phyloP scores from a whole-genome alignment of 23 tunicate species.

The Styela clava region DNA sequence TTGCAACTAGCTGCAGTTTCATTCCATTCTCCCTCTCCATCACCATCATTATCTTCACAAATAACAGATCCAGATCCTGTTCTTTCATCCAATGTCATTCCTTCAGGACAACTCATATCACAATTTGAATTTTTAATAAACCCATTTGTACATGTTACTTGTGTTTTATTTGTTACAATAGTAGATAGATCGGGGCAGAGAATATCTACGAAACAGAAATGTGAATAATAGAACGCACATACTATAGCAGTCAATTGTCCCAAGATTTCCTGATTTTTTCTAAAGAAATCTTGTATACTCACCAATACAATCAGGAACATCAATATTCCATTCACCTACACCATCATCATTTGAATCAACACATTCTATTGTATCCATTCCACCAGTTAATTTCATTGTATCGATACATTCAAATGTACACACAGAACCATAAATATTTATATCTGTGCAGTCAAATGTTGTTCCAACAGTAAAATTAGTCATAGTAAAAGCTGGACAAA shows the following conservation, averaged over 20 bases:
- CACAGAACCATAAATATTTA: background rate
- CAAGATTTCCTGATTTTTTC: too few relatives aligned
- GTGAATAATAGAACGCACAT: too few relatives aligned
- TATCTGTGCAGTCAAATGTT: conserved; percentile 2
- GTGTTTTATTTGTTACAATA: background rate
- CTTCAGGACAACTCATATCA: too few relatives aligned
- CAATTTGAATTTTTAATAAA: too few relatives aligned
- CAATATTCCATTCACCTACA: conserved; percentile 31
- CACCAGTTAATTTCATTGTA: background rate
- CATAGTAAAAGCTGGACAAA: background rate
- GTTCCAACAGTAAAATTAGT: background rate
- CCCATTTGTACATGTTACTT: too few relatives aligned
- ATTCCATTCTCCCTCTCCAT: too few relatives aligned
- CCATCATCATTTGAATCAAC: conserved; percentile 11
- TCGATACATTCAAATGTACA: background rate
- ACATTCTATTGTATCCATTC: conserved; percentile 8
- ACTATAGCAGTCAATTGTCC: too few relatives aligned
- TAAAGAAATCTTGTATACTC: too few relatives aligned
- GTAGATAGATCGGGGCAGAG: background rate
- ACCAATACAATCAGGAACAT: background rate
- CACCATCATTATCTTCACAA: too few relatives aligned
- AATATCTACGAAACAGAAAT: background rate
- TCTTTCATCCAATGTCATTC: too few relatives aligned
- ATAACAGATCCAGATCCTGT: too few relatives aligned
- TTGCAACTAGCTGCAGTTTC: too few relatives aligned